Percentiles rank a stretch among this genome's conserved stretches.
Evolutionary conservation across 2,888 invertebrate genomes (phyloP).

Genomic region (Limnephilus rhombicus): DNA sequence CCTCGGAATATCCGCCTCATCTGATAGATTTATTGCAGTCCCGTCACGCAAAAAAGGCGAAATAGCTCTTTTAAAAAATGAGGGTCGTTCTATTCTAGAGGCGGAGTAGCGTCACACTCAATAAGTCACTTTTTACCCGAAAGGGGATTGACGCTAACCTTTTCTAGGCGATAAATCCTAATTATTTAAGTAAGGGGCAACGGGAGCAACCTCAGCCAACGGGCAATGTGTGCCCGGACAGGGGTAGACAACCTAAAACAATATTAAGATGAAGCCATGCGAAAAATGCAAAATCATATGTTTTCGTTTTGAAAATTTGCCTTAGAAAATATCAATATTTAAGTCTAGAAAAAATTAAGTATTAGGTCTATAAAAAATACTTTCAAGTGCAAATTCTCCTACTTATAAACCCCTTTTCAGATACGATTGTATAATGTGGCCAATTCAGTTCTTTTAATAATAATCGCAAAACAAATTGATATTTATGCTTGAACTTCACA

Average conservation of each 20-base stretch:
- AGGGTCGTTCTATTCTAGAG: background rate
- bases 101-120: background rate
- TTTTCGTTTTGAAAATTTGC: too few species aligned
- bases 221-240: background rate
- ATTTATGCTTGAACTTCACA: too few species aligned
- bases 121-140: conserved; percentile 38
- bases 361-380: too few species aligned
- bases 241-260: background rate
- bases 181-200: conserved; percentile 34
- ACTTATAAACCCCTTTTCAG: too few species aligned
- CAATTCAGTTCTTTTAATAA: too few species aligned
- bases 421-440: too few species aligned
- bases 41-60: background rate
- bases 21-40: conserved; percentile 22
- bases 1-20: background rate
- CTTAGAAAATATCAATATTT: too few species aligned
- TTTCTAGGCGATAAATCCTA: conserved; percentile 36
- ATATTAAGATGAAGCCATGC: too few species aligned
- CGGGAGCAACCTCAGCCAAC: background rate
- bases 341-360: too few species aligned
- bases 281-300: too few species aligned
- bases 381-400: too few species aligned
- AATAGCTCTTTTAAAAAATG: conserved; percentile 19
- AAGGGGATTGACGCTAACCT: conserved; percentile 10
- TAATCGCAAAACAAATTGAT: too few species aligned